These are phyloP conservation scores for Diabrotica balteata DNA, from an alignment of 2,888 invertebrate genomes.

Conservation along the genomic window DNA sequence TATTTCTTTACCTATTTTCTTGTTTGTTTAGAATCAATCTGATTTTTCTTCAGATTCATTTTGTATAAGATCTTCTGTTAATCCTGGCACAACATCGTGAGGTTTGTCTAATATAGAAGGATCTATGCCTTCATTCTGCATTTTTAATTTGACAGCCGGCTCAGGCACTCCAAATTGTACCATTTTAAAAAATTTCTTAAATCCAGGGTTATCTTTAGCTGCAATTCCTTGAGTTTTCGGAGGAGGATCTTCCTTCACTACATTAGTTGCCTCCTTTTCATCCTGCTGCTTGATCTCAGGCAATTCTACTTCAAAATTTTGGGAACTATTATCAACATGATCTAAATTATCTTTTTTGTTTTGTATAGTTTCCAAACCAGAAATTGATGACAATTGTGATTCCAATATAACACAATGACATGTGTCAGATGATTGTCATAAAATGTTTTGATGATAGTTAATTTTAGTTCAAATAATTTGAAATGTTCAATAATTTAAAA, in stretches of 20 bases:
- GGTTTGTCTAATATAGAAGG: conserved; percentile 70
- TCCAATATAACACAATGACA: too few relatives aligned
- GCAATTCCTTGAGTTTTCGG: conserved; percentile 47
- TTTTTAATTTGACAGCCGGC: conserved; percentile 82
- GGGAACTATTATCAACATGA: conserved; percentile 21
- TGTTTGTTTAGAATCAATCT: conserved; percentile 7
- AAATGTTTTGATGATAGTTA: neutral
- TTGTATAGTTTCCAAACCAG: conserved; percentile 51
- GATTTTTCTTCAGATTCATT: conserved; percentile 24
- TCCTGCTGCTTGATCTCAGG: conserved; percentile 23
- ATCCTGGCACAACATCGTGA: conserved; percentile 48
- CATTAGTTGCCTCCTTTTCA: conserved; percentile 39
- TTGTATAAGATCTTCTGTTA: conserved; percentile 24
- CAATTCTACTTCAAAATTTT: conserved; percentile 25
- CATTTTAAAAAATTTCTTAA: conserved; percentile 87
- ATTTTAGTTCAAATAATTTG: conserved; percentile 7
- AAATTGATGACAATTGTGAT: conserved; percentile 68
- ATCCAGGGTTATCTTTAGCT: conserved; percentile 69
- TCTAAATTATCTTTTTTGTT: conserved; percentile 8
- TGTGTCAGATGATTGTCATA: conserved; percentile 19
- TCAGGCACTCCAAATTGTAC: conserved; percentile 86
- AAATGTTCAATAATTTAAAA: conserved; percentile 6
- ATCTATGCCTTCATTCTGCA: conserved; percentile 83
- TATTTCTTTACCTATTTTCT: too few relatives aligned
- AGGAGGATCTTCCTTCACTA: conserved; percentile 7